Base-by-base conservation (phyloP, 2,113 vertebrate genomes). In the Corynorhinus townsendii region DNA sequence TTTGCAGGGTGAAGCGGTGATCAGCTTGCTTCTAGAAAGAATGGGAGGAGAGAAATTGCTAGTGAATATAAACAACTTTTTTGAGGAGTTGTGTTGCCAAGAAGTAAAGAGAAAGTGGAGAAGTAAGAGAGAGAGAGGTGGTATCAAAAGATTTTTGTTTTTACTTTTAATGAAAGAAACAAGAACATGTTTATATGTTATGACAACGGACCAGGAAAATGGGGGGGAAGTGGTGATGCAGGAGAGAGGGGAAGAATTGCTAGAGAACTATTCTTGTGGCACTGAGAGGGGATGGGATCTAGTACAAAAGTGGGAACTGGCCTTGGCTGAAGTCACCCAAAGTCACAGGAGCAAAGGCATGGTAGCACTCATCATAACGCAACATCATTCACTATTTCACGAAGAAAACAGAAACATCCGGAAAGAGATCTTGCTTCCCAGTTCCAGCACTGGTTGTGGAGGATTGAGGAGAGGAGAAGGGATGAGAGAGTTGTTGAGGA, bases 151-250 rank as follows among this genome's bases (percentile, higher is more conserved):
- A 72, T 33, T n/a, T 54, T 80, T 49, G 12, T 26, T 64, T 90
- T 91, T 90, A 64, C 80, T 80, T 91, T 94, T 71, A 38, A 59
- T 54, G 5, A 85, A 94, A 83, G 28, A 81, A 90, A 56, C 7
- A 59, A 68, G 43, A 66, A 19, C 14, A 8, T n/a, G 11, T 49
- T 49, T 49, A 8, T 40, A 15, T 54, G 10, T 24, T 73, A 59
- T 38, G 69, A 47, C 54, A 86, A 30, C 2, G 5, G 26, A n/a
- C 52, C 40, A 33, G 43, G 15, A 86, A 91, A 88, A 52, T n/a
- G 15, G 30, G 80, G 66, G 43, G 15, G 52, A 35, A 85, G 1
- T n/a, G 19, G 24, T 40, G 95, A 30, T 19, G 26, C 19, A 75
- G 40, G 22, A 40, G 69, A 49, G 11, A 68, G 3, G 28, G n/a